Percentiles rank a stretch among this genome's conserved stretches.
Conservation (phyloP, 2,888 invertebrate genomes). For the Chirona hameri region DNA sequence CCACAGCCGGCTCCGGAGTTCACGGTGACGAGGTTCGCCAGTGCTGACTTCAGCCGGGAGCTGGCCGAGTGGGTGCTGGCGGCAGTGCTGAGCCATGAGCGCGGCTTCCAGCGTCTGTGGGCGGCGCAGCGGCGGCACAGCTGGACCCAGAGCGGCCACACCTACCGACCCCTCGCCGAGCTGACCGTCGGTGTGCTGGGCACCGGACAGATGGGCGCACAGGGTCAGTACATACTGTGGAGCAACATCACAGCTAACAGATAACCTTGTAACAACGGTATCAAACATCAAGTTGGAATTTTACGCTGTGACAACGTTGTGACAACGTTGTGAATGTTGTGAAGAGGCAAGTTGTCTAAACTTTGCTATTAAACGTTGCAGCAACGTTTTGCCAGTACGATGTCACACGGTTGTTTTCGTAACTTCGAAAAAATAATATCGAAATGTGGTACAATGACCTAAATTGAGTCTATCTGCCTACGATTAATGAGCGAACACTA, state of each 20-base stretch:
- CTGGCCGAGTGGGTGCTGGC: constrained; percentile 55
- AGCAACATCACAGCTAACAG: no score
- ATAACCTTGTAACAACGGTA: no score
- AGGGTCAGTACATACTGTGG: constrained; percentile 44
- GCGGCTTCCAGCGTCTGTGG: constrained; percentile 44
- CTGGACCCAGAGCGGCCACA: not conserved
- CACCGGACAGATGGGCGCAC: constrained; percentile 54
- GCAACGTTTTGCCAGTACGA: no score
- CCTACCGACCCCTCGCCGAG: constrained; percentile 50
- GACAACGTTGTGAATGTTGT: no score
- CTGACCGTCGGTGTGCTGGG: constrained; percentile 56
- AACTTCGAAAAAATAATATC: no score
- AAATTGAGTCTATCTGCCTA: no score
- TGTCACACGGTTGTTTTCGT: no score
- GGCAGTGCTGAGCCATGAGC: constrained; percentile 52
- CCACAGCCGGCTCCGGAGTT: constrained; percentile 32
- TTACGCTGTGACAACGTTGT: no score
- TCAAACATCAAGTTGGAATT: not conserved
- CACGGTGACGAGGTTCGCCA: constrained; percentile 35
- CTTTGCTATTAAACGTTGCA: no score
- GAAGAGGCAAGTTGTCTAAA: no score
- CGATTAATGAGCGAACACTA: no score
- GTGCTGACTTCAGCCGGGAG: constrained; percentile 41
- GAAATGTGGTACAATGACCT: no score
- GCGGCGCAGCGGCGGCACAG: not conserved